These are phyloP conservation scores for Nematostella vectensis DNA, from an alignment of 92 coral and sea anemone species.

Conservation along the genomic window DNA sequence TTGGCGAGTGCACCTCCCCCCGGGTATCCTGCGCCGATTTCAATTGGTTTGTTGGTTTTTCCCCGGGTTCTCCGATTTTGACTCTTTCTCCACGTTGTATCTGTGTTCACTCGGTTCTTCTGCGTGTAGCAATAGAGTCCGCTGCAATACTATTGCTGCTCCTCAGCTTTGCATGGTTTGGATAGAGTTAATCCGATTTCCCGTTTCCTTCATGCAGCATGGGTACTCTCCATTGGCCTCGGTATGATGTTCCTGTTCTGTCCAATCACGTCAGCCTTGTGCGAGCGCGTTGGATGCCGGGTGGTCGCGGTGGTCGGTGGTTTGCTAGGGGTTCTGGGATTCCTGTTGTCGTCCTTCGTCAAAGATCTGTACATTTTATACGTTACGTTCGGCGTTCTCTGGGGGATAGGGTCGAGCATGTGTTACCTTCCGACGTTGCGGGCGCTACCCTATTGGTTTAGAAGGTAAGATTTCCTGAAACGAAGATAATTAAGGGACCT, in stretches of 20 bases:
- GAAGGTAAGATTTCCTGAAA: conserved; percentile 44
- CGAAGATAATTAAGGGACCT: too few species aligned
- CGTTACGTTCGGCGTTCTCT: conserved; percentile 78
- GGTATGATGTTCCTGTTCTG: conserved; percentile 93
- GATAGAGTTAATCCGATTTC: too few species aligned
- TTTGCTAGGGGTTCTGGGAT: conserved; percentile 58
- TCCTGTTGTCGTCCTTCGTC: conserved; percentile 73
- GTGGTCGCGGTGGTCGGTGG: conserved; percentile 78
- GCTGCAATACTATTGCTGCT: too few species aligned
- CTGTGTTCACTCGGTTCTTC: too few species aligned
- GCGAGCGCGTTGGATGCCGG: conserved; percentile 93
- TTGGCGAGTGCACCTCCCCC: too few species aligned
- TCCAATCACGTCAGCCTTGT: conserved; percentile 81
- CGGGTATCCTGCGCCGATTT: too few species aligned
- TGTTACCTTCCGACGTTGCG: conserved; percentile 80
- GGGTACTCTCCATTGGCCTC: conserved; percentile 87
- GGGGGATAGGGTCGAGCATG: conserved; percentile 91
- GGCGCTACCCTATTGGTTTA: conserved; percentile 86
- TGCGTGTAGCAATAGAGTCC: too few species aligned
- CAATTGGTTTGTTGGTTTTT: too few species aligned
- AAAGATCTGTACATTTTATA: conserved; percentile 51
- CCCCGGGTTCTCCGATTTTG: too few species aligned
- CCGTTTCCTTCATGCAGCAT: too few species aligned
- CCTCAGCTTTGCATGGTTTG: too few species aligned
- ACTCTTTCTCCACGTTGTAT: too few species aligned